A percentile compares a stretch with the other conserved stretches of the same genome.
Evolutionary conservation across 2,113 vertebrate genomes (phyloP).

Genomic region (Gasterosteus aculeatus): DNA sequence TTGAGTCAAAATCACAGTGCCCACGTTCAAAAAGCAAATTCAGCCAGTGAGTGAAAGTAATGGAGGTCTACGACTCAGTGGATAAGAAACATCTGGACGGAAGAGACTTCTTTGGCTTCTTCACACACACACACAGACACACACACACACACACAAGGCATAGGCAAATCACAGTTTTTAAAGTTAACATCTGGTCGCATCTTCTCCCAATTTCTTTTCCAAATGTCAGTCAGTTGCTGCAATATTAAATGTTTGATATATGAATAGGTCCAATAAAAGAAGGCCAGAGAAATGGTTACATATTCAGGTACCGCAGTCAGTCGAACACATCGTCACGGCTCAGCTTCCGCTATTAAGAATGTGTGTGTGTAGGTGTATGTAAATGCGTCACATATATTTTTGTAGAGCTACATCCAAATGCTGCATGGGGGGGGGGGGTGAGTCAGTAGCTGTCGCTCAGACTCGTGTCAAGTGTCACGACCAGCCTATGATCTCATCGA

Average conservation of each 20-base stretch:
- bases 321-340: neutral
- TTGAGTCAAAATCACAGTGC: neutral
- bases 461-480: slow-evolving; percentile 60
- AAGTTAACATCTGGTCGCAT: neutral
- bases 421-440: slow-evolving; percentile 32
- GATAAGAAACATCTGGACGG: neutral
- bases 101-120: neutral
- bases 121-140: neutral
- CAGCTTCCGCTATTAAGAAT: neutral
- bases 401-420: slow-evolving; percentile 36
- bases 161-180: neutral
- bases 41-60: neutral
- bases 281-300: neutral
- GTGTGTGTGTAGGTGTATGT: slow-evolving; percentile 1
- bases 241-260: neutral
- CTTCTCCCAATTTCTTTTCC: neutral
- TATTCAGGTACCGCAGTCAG: neutral
- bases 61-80: neutral
- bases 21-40: neutral
- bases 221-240: neutral
- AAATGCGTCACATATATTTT: slow-evolving; percentile 25
- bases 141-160: neutral
- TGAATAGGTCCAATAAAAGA: neutral
- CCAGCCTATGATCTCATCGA: slow-evolving; percentile 50
- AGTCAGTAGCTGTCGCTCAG: slow-evolving; percentile 56